Conservation (phyloP, 2,797 vertebrate genomes). For the Iguana delicatissima region DNA sequence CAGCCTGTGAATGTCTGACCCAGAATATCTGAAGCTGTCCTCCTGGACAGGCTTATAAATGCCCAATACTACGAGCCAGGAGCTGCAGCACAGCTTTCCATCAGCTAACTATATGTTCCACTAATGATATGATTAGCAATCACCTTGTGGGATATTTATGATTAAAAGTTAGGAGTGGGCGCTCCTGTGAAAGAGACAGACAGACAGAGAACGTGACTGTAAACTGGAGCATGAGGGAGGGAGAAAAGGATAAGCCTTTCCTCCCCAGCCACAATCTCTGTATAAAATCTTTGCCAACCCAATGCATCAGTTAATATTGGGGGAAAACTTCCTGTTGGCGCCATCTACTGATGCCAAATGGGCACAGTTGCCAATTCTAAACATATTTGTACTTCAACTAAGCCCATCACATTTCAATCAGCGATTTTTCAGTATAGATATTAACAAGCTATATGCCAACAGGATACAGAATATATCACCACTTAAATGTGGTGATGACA, state of each 20-base stretch:
- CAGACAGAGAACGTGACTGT: background rate
- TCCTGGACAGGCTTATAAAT: background rate
- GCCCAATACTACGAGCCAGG: background rate
- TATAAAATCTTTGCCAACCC: background rate
- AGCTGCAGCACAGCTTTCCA: background rate
- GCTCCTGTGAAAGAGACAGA: background rate
- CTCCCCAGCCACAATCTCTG: background rate
- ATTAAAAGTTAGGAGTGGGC: too few species aligned
- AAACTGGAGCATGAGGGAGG: background rate
- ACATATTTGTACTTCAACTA: background rate
- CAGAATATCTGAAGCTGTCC: background rate
- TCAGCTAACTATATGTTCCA: background rate
- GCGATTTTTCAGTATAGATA: background rate
- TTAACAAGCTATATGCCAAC: background rate
- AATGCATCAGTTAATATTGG: background rate
- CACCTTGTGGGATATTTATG: background rate
- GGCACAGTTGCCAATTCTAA: background rate
- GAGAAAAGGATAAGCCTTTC: background rate
- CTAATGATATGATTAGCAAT: background rate
- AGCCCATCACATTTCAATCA: background rate
- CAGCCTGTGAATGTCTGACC: background rate
- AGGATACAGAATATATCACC: too few species aligned
- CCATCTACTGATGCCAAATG: background rate
- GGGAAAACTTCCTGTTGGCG: background rate
- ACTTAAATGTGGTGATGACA: background rate